Conservation (phyloP, 2,113 vertebrate genomes). For the Hipposideros armiger region DNA sequence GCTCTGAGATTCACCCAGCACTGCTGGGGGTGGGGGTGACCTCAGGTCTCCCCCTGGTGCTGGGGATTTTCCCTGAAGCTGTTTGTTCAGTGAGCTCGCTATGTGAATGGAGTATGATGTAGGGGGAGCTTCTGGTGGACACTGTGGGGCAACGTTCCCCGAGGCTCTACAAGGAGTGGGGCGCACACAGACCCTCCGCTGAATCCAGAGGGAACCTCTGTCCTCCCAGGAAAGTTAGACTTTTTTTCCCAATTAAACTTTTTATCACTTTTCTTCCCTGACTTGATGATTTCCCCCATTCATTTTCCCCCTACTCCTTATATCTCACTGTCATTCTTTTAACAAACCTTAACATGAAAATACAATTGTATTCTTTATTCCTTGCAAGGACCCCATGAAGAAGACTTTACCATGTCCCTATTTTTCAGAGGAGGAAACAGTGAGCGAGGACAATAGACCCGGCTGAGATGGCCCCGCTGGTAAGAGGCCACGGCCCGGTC, state of each 20-base stretch:
- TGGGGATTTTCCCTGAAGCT: not conserved
- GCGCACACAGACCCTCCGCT: not conserved
- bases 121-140: not conserved
- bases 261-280: not conserved
- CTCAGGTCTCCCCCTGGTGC: not conserved
- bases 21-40: not conserved
- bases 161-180: rapidly evolving
- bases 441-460: not conserved
- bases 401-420: not conserved
- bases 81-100: not conserved
- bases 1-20: not conserved
- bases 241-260: not conserved
- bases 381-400: not conserved
- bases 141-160: not conserved
- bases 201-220: not conserved
- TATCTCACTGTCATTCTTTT: constrained; percentile 14
- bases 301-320: not conserved
- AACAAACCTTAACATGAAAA: constrained; percentile 50
- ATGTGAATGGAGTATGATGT: rapidly evolving
- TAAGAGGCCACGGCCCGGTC: not conserved
- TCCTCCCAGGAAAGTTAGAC: not conserved
- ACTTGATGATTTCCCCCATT: not conserved
- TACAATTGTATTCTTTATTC: not conserved
- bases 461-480: not conserved
- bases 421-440: not conserved